Conservation (phyloP, 92 coral and sea anemone species). For the Blastomussa wellsi region DNA sequence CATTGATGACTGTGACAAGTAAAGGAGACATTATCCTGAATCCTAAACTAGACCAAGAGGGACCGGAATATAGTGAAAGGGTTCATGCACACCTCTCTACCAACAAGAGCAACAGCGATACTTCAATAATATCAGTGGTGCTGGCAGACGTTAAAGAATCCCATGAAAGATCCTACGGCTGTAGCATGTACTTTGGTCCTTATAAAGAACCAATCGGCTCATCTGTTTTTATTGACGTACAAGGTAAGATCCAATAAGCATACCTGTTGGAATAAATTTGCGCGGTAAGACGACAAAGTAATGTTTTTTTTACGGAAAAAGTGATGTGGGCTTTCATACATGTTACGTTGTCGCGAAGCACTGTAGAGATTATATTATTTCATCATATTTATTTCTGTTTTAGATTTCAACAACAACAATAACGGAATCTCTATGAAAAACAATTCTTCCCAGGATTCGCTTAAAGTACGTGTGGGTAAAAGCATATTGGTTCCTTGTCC, state of each 20-base stretch:
- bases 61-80: not conserved
- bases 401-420: not conserved
- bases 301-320: not conserved
- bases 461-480: slow-evolving; percentile 10
- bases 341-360: not conserved
- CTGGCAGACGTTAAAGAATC: not conserved
- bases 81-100: not conserved
- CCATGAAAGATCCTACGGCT: slow-evolving; percentile 7
- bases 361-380: not conserved
- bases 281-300: not conserved
- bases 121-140: slow-evolving; percentile 1
- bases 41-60: slow-evolving; percentile 4
- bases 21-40: not conserved
- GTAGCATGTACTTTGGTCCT: slow-evolving; percentile 26
- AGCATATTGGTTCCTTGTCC: not conserved
- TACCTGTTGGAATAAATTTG: not conserved
- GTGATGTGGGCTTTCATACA: not conserved
- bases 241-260: not conserved
- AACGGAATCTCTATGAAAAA: not conserved
- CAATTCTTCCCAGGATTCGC: not conserved
- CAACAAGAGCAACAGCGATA: not conserved
- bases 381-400: not conserved
- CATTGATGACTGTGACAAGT: slow-evolving; percentile 15
- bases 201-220: slow-evolving; percentile 1
- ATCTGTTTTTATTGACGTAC: slow-evolving; percentile 4